These are phyloP conservation scores for Amiota minor DNA, from an alignment of 2,888 invertebrate genomes.

Conservation along the genomic window DNA sequence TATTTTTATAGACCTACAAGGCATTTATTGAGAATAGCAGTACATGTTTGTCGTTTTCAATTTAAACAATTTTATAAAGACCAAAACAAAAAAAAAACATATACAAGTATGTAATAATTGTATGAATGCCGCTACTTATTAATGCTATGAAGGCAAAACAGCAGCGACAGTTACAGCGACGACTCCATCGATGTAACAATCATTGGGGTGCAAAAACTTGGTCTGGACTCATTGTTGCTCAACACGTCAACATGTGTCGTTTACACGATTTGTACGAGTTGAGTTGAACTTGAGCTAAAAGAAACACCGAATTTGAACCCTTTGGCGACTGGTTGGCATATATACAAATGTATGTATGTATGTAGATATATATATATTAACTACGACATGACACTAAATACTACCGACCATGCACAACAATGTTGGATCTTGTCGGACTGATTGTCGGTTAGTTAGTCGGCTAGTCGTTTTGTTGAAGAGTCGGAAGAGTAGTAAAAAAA, in stretches of 20 bases:
- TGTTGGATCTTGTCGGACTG: neutral
- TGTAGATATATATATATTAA: neutral
- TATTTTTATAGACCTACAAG: neutral
- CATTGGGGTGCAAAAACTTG: neutral
- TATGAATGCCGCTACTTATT: slow-evolving; percentile 5
- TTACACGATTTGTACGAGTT: neutral
- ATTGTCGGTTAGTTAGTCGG: neutral
- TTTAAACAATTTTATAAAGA: slow-evolving; percentile 20
- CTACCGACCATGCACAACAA: slow-evolving; percentile 33
- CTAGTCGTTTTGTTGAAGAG: neutral
- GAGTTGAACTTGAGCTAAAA: neutral
- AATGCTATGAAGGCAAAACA: slow-evolving; percentile 24
- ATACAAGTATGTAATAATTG: neutral
- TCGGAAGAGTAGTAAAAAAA: neutral
- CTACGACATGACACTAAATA: slow-evolving; percentile 28
- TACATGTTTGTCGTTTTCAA: neutral
- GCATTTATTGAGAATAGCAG: neutral
- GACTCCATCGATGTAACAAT: neutral
- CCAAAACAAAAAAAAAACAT: neutral
- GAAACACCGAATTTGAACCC: neutral
- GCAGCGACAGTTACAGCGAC: neutral
- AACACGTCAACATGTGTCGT: slow-evolving; percentile 52
- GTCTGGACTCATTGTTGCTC: slow-evolving; percentile 56
- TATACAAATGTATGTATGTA: too few relatives aligned
- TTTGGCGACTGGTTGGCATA: neutral